Conservation (phyloP, 2,797 vertebrate genomes). For the Characodon lateralis region DNA sequence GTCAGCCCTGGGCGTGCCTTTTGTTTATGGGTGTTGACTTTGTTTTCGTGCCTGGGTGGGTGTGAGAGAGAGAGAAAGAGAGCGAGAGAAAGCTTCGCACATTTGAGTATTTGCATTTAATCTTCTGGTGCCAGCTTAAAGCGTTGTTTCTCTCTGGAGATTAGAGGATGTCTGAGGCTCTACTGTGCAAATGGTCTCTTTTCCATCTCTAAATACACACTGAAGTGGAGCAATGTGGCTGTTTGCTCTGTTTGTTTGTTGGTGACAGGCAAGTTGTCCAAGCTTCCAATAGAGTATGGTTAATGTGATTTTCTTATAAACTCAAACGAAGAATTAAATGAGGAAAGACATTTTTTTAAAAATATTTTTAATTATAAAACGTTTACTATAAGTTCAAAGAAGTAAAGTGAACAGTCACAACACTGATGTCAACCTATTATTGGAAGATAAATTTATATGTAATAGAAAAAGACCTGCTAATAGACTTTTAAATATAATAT, state of each 20-base stretch:
- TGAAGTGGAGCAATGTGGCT: slow-evolving; percentile 39
- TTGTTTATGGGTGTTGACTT: slow-evolving; percentile 55
- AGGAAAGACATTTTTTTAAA: slow-evolving; percentile 33
- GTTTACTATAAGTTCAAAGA: neutral
- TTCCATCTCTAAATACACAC: slow-evolving; percentile 48
- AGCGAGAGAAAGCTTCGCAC: slow-evolving; percentile 13
- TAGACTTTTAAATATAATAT: slow-evolving; percentile 11
- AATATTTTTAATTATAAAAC: slow-evolving; percentile 20
- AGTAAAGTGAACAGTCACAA: neutral
- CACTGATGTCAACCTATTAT: neutral
- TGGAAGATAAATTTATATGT: neutral
- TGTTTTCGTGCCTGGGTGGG: slow-evolving; percentile 3
- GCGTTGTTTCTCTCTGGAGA: slow-evolving; percentile 52
- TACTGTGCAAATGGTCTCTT: slow-evolving; percentile 55
- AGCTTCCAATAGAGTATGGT: slow-evolving; percentile 24
- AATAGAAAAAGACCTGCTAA: neutral
- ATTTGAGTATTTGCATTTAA: slow-evolving; percentile 69
- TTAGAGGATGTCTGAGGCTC: slow-evolving; percentile 60
- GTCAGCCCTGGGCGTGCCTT: slow-evolving; percentile 47
- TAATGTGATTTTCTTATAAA: slow-evolving; percentile 46
- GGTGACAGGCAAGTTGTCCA: slow-evolving; percentile 39
- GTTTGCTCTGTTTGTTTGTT: slow-evolving; percentile 46
- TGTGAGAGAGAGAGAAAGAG: neutral
- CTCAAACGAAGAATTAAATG: slow-evolving; percentile 45
- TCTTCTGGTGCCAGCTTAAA: slow-evolving; percentile 65